These are phyloP conservation scores for Poeciliopsis turneri DNA, from an alignment of 2,797 vertebrate species.

Conservation along the genomic window DNA sequence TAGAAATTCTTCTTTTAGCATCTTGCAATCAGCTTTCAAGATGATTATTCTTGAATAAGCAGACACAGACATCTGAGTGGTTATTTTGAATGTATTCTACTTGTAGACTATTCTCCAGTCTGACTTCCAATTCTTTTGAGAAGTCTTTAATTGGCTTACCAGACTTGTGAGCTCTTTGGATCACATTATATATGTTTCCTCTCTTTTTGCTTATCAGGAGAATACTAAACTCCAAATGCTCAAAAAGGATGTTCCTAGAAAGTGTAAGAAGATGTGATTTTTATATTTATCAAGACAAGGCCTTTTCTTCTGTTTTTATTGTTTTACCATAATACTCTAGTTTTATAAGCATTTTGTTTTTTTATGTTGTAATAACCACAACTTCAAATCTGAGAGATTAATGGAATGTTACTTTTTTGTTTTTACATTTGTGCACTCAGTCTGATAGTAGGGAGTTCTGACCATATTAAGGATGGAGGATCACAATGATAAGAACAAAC, in stretches of 20 bases:
- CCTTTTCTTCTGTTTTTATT: not conserved
- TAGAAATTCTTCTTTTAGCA: not conserved
- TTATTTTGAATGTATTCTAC: not conserved
- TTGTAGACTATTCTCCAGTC: not conserved
- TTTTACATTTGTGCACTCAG: conserved; percentile 24
- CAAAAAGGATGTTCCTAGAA: not conserved
- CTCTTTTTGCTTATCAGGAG: not conserved
- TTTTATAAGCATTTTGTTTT: not conserved
- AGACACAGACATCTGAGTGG: not conserved
- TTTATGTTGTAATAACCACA: not conserved
- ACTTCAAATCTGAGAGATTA: not conserved
- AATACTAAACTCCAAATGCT: not conserved
- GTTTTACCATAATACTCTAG: not conserved
- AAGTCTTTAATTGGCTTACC: not conserved
- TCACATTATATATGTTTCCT: not conserved
- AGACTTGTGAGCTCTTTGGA: not conserved
- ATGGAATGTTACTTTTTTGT: not conserved
- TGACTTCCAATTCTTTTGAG: not conserved
- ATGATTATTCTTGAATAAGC: not conserved
- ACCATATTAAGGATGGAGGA: conserved; percentile 31
- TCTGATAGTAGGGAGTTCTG: conserved; percentile 33
- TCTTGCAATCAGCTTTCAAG: not conserved
- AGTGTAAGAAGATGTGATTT: not conserved
- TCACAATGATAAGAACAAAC: conserved; percentile 46
- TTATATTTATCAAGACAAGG: not conserved